Evolutionary conservation across 2,797 vertebrate genomes (phyloP), one percentile per base, ranked within the genome.

Genomic region (Sebastes vulpes): DNA sequence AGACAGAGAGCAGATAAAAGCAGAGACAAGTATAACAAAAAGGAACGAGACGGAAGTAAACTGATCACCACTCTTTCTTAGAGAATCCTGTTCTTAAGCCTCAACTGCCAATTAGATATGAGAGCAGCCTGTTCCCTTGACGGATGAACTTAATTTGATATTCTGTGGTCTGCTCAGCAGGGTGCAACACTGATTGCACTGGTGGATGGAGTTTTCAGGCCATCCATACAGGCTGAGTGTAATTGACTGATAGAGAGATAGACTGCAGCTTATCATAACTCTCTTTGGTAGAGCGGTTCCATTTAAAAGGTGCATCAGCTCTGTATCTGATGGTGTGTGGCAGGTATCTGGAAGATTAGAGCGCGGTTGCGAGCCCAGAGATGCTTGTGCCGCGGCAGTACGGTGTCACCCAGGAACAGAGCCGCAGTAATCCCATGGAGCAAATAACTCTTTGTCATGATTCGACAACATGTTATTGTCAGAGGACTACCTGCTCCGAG

Each of bases 91-190:
- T 60, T 91, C 79, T 65, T 73, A 74, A 80, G 79, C 77, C 84
- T 83, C 65, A 76, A 42, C 77, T 79, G 79, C 77, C 88, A 93
- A 88, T 91, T 92, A 90, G 54, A 81, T 73, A 23, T 14, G 46
- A 82, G 78, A 83, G 75, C 65, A 74, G 64, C 53, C 68, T 74
- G 67, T 82, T 87, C 76, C 79, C 72, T 66, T 80, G 80, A 85
- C 72, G 48, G 78, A 79, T 84, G 66, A 86, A 86, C 82, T 89
- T 89, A 67, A 86, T 90, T 86, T 92, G 80, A 76, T 82, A 88
- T 89, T 77, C 82, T 75, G 63, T 87, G 84, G 75, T 88, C 79
- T 80, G 75, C 81, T 85, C 83, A 77, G 72, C 54, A 32, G 82
- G 84, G 75, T 73, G 85, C 82, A 73, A 67, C 80, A 70, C 69